Conservation (phyloP, 2,888 invertebrate genomes). For the Carterocephalus palaemon region DNA sequence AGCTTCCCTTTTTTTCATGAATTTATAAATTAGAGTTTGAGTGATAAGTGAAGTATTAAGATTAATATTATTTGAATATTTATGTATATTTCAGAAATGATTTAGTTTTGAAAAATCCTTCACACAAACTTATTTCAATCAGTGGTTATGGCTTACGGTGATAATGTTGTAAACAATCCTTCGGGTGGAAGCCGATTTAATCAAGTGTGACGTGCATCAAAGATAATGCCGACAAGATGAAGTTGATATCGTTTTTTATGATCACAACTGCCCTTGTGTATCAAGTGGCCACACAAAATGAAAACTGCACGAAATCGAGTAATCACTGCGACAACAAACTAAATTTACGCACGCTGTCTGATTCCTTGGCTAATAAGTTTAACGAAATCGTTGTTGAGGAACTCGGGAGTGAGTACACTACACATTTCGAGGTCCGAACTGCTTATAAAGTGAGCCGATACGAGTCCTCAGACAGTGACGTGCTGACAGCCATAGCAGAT, state of each 20-base stretch:
- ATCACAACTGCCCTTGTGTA: slow-evolving; percentile 47
- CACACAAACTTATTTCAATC: no score
- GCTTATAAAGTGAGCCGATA: slow-evolving; percentile 62
- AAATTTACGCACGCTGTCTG: slow-evolving; percentile 57
- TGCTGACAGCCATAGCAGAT: slow-evolving; percentile 54
- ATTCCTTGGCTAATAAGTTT: slow-evolving; percentile 57
- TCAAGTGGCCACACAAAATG: slow-evolving; percentile 52
- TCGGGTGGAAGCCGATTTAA: slow-evolving; percentile 13
- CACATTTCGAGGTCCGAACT: slow-evolving; percentile 60
- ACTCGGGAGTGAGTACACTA: slow-evolving; percentile 63
- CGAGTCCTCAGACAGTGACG: slow-evolving; percentile 53
- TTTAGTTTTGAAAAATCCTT: no score
- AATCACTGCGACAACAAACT: slow-evolving; percentile 61
- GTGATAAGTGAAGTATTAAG: no score
- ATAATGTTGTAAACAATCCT: slow-evolving; percentile 22
- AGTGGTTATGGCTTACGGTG: slow-evolving; percentile 17
- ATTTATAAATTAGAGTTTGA: no score
- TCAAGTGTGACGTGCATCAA: slow-evolving; percentile 40
- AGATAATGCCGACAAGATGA: slow-evolving; percentile 66
- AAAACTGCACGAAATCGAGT: slow-evolving; percentile 59
- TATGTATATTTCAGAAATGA: no score
- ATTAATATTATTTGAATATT: no score
- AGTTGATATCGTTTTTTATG: slow-evolving; percentile 58
- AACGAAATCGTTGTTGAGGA: slow-evolving; percentile 64
- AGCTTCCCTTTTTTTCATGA: no score